Conservation (phyloP, 2,888 invertebrate species). For the Catocala sponsa region DNA sequence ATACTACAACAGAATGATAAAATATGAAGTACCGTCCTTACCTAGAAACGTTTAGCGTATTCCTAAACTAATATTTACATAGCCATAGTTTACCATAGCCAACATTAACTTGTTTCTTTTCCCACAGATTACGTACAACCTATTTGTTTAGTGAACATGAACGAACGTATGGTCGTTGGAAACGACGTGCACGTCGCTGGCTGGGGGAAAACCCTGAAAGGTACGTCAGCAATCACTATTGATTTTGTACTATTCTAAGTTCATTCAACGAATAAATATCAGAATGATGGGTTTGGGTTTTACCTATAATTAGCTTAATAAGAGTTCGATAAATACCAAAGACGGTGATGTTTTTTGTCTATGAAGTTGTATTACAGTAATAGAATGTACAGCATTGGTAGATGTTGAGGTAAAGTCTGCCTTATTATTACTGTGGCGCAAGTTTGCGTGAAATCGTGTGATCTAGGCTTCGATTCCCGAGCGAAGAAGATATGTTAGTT, state of each 20-base stretch:
- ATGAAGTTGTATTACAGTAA: neutral
- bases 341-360: neutral
- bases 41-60: too few relatives aligned
- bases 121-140: constrained; percentile 88
- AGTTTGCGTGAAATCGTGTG: too few relatives aligned
- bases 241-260: constrained; percentile 48
- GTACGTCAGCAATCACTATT: constrained; percentile 62
- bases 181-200: constrained; percentile 88
- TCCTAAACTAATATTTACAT: neutral
- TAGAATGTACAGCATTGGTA: neutral
- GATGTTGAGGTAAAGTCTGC: neutral
- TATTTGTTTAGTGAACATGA: constrained; percentile 83
- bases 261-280: constrained; percentile 29
- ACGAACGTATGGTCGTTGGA: constrained; percentile 71
- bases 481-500: too few relatives aligned
- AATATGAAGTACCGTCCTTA: too few relatives aligned
- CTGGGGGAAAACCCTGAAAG: constrained; percentile 89
- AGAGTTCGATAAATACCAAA: constrained; percentile 17
- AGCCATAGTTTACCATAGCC: neutral
- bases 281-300: constrained; percentile 34
- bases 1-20: too few relatives aligned
- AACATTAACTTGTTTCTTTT: constrained; percentile 21
- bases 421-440: neutral
- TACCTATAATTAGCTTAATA: constrained; percentile 30
- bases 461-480: too few relatives aligned